Conservation (phyloP, 2,888 invertebrate genomes). For the Cerceris ruficornis region DNA sequence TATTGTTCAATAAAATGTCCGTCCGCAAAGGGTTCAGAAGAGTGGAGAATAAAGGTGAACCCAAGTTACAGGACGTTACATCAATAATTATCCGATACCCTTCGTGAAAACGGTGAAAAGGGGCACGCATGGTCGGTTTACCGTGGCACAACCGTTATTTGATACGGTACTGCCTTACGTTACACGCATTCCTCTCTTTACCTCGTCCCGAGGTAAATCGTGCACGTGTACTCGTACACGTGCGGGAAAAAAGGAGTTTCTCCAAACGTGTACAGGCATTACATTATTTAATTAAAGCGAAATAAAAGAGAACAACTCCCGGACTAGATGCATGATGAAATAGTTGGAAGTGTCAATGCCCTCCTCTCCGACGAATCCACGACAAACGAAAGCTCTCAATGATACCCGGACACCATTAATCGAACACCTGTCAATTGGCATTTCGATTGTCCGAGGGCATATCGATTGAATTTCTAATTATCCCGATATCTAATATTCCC, state of each 20-base stretch:
- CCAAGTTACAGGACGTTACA: not conserved
- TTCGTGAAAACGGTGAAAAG: constrained; percentile 41
- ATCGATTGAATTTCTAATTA: too few species aligned
- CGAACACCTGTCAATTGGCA: too few species aligned
- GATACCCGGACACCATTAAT: too few species aligned
- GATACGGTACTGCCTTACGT: constrained; percentile 59
- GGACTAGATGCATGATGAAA: not conserved
- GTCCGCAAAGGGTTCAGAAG: not conserved
- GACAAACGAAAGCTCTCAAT: not conserved
- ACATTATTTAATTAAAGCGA: constrained; percentile 47
- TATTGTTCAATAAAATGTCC: too few species aligned
- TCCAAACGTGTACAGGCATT: constrained; percentile 23
- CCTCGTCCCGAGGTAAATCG: constrained; percentile 48
- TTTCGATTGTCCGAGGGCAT: too few species aligned
- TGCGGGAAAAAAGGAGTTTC: constrained; percentile 33
- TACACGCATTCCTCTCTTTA: constrained; percentile 51
- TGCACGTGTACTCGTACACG: constrained; percentile 56
- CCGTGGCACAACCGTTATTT: constrained; percentile 63
- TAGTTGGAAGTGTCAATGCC: not conserved
- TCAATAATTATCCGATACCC: not conserved
- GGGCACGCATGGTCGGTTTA: constrained; percentile 32
- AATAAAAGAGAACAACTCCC: constrained; percentile 22
- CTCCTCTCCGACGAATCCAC: not conserved
- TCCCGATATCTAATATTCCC: too few species aligned
- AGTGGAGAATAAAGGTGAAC: not conserved